These are phyloP conservation scores for Xiphydria camelus DNA, from an alignment of 2,888 invertebrate species.

Conservation along the genomic window DNA sequence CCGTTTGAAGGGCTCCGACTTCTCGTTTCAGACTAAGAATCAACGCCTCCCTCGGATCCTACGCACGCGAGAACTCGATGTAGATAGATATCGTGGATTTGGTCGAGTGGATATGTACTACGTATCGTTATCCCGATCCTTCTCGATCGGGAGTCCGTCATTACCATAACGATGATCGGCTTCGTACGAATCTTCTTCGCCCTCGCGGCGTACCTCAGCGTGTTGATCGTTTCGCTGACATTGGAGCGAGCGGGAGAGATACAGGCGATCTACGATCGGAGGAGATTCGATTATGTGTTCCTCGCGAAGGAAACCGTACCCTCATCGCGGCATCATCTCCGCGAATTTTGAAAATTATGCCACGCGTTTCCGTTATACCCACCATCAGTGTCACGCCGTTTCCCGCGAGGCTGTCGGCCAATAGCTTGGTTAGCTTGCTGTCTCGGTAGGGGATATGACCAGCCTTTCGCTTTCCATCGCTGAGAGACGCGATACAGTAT, in stretches of 20 bases:
- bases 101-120: too few species aligned
- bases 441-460: conserved; percentile 94
- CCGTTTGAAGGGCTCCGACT: conserved; percentile 80
- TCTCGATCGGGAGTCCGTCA: neutral
- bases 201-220: conserved; percentile 87
- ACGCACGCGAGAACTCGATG: too few species aligned
- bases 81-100: too few species aligned
- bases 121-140: neutral
- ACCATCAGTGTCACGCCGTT: conserved; percentile 95
- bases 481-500: conserved; percentile 91
- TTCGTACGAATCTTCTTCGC: conserved; percentile 92
- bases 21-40: conserved; percentile 88
- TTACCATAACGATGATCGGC: conserved; percentile 90
- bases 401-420: conserved; percentile 92
- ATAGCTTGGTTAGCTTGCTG: conserved; percentile 88
- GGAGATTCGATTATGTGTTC: too few species aligned
- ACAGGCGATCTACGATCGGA: conserved; percentile 97
- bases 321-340: too few species aligned
- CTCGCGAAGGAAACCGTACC: too few species aligned
- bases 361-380: too few species aligned
- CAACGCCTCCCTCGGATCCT: conserved; percentile 91
- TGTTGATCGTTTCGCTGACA: conserved; percentile 85
- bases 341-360: too few species aligned
- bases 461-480: conserved; percentile 75
- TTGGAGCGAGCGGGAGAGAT: conserved; percentile 89